Evolutionary conservation across 2,888 invertebrate genomes (phyloP).

Genomic region (Spatulosminthurus flaviceps): DNA sequence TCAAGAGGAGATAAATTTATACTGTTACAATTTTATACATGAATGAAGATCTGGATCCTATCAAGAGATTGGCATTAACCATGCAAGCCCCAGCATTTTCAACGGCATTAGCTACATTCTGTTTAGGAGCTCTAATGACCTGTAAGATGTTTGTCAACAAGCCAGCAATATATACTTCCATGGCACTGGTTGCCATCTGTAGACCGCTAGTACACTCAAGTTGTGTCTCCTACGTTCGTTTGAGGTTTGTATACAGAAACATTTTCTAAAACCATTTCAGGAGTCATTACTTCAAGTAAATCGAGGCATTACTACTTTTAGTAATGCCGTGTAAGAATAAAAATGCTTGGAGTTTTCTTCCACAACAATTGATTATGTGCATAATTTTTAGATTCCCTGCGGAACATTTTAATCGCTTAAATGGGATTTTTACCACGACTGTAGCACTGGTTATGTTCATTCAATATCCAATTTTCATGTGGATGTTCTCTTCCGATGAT

Average conservation of each 20-base stretch:
- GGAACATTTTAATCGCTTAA: slow-evolving; percentile 64
- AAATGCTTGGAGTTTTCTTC: no score
- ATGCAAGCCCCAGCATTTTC: slow-evolving; percentile 60
- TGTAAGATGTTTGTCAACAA: slow-evolving; percentile 58
- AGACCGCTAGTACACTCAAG: slow-evolving; percentile 65
- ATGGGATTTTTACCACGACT: slow-evolving; percentile 65
- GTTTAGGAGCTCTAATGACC: slow-evolving; percentile 49
- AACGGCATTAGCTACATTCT: slow-evolving; percentile 50
- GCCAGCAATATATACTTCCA: slow-evolving; percentile 64
- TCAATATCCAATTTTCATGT: slow-evolving; percentile 64
- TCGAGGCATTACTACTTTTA: no score
- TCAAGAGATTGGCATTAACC: slow-evolving; percentile 51
- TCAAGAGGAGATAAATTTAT: no score
- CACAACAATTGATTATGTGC: no score
- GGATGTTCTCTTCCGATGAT: slow-evolving; percentile 60
- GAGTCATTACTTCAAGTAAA: no score
- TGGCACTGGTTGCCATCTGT: slow-evolving; percentile 64
- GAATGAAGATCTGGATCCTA: slow-evolving; percentile 45
- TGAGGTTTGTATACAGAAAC: slow-evolving; percentile 63
- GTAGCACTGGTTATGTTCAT: slow-evolving; percentile 64
- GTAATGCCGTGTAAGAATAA: no score
- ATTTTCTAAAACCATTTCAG: no score
- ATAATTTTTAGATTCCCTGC: slow-evolving; percentile 65
- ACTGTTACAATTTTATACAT: neutral
- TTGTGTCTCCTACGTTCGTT: slow-evolving; percentile 64